phyloP scores from a whole-genome alignment of 2,888 invertebrate genomes.

The Ornithoptera priamus region DNA sequence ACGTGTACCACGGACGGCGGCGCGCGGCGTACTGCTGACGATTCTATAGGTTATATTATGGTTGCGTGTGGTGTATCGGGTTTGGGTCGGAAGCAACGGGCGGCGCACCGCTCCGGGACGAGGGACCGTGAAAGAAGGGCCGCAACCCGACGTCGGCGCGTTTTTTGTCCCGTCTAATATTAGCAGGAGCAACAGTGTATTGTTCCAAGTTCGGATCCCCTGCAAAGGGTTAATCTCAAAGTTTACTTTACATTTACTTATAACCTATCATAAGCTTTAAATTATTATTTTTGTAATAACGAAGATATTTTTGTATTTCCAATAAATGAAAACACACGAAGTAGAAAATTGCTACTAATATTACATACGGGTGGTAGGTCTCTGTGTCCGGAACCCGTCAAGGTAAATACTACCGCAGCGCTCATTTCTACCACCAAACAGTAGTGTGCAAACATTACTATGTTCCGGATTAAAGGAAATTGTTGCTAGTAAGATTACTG shows the following conservation, averaged over 20 bases:
- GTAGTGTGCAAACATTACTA: too few species aligned
- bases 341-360: too few species aligned
- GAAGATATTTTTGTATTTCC: too few species aligned
- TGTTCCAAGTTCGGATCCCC: conserved; percentile 1
- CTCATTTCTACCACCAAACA: too few species aligned
- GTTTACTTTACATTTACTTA: not conserved
- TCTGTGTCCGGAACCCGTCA: too few species aligned
- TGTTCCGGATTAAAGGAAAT: too few species aligned
- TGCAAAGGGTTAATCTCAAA: not conserved
- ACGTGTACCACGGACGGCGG: conserved; percentile 54
- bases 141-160: conserved; percentile 56
- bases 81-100: conserved; percentile 43
- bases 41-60: conserved; percentile 39
- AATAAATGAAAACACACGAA: too few species aligned
- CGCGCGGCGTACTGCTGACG: conserved; percentile 60
- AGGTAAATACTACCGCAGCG: too few species aligned
- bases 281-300: too few species aligned
- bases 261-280: not conserved
- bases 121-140: conserved; percentile 69
- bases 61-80: conserved; percentile 32
- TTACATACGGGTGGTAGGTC: too few species aligned
- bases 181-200: conserved; percentile 49
- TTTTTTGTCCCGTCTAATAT: conserved; percentile 73
- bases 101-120: conserved; percentile 42
- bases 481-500: too few species aligned